Percentiles rank a stretch among this genome's conserved stretches.
phyloP scores from a whole-genome alignment of 2,797 vertebrate genomes.

The Zalophus californianus region DNA sequence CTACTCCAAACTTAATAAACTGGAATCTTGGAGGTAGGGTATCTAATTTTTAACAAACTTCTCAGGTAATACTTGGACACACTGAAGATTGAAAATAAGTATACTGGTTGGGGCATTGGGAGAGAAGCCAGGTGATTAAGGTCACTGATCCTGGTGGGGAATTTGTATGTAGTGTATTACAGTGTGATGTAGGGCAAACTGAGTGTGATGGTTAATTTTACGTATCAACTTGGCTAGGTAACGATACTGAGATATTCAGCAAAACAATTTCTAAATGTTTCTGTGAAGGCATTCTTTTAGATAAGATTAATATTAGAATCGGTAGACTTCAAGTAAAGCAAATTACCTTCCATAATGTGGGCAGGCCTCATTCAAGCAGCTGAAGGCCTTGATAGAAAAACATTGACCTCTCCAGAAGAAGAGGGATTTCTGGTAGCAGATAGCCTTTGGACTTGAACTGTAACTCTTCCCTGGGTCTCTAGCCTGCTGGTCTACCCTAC shows the following conservation, averaged over 20 bases:
- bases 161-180: background rate
- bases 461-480: background rate
- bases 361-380: background rate
- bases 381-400: background rate
- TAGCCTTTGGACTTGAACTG: background rate
- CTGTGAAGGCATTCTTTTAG: background rate
- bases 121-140: background rate
- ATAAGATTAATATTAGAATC: background rate
- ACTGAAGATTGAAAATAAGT: background rate
- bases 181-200: background rate
- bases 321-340: background rate
- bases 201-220: background rate
- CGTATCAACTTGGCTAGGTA: background rate
- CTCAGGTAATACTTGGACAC: background rate
- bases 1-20: background rate
- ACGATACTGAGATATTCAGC: background rate
- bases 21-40: background rate
- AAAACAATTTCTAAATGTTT: background rate
- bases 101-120: background rate
- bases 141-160: background rate
- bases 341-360: background rate
- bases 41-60: background rate
- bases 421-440: background rate
- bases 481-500: background rate
- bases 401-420: background rate